A percentile compares a stretch with the other conserved stretches of the same genome.
Evolutionary conservation across 2,888 invertebrate genomes (phyloP).

Genomic region (Cinara cedri): DNA sequence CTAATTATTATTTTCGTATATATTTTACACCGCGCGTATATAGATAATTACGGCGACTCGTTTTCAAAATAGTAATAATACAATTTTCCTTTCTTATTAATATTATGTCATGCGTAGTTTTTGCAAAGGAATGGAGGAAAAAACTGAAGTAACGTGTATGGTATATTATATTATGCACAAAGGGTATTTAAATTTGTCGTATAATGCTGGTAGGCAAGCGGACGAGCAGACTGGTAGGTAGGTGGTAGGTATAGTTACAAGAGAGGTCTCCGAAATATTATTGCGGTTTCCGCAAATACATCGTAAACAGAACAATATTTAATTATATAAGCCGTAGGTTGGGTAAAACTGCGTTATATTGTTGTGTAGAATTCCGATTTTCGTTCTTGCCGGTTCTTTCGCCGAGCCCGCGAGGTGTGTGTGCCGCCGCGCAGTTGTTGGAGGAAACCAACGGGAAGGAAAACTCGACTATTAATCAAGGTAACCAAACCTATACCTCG

Average conservation of each 20-base stretch:
- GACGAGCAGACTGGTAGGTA: too few species aligned
- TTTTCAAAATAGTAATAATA: too few species aligned
- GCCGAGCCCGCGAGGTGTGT: background rate
- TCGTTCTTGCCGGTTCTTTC: background rate
- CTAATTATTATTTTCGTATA: too few species aligned
- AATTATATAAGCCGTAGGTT: slow-evolving; percentile 41
- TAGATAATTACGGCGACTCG: too few species aligned
- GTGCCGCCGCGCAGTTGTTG: slow-evolving; percentile 3
- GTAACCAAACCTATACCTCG: slow-evolving; percentile 26
- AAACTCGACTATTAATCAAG: slow-evolving; percentile 54
- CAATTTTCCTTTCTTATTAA: too few species aligned
- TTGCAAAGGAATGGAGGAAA: too few species aligned
- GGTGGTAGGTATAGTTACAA: background rate
- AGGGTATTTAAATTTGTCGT: too few species aligned
- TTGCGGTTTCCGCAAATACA: slow-evolving; percentile 45
- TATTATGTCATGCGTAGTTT: too few species aligned
- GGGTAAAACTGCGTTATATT: background rate
- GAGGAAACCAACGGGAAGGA: slow-evolving; percentile 48
- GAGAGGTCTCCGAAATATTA: slow-evolving; percentile 15
- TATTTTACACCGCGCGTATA: too few species aligned
- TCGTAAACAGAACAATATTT: slow-evolving; percentile 46
- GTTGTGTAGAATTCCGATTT: slow-evolving; percentile 41
- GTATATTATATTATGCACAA: too few species aligned
- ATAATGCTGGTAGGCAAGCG: too few species aligned
- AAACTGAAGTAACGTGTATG: too few species aligned